Conservation (phyloP, 2,797 vertebrate species). For the Tamandua tetradactyla region DNA sequence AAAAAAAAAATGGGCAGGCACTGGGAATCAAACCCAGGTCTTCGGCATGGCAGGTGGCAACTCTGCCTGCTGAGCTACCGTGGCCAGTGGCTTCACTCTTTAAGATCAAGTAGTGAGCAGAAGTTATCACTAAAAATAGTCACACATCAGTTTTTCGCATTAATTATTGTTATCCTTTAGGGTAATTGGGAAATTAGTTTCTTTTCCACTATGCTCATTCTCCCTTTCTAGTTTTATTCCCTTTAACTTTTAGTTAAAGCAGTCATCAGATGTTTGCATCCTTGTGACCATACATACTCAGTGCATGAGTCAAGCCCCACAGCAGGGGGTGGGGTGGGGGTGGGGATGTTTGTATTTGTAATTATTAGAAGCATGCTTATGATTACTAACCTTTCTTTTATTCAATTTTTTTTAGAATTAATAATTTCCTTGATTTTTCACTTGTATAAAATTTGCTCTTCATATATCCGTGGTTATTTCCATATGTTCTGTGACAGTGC, state of each 20-base stretch:
- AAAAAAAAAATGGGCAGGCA: no score
- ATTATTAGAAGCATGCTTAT: no score
- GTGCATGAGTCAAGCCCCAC: not conserved
- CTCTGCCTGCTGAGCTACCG: no score
- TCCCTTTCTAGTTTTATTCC: not conserved
- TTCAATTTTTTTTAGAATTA: slow-evolving; percentile 37
- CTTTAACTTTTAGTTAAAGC: not conserved
- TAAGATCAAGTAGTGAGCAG: not conserved
- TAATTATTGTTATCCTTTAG: not conserved
- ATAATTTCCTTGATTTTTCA: slow-evolving; percentile 36
- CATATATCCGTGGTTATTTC: slow-evolving; percentile 2
- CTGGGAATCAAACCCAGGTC: no score
- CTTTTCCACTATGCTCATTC: not conserved
- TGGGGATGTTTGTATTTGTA: no score
- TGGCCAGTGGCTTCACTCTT: no score
- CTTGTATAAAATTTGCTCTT: not conserved
- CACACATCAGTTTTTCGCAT: not conserved
- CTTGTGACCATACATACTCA: not conserved
- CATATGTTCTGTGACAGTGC: not conserved
- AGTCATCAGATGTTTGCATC: not conserved
- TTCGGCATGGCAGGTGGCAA: no score
- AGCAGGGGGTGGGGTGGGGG: no score
- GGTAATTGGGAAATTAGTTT: not conserved
- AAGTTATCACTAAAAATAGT: not conserved
- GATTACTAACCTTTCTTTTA: not conserved